Base-by-base conservation (phyloP, 1,140 invertebrate species). In the Ips nitidus region DNA sequence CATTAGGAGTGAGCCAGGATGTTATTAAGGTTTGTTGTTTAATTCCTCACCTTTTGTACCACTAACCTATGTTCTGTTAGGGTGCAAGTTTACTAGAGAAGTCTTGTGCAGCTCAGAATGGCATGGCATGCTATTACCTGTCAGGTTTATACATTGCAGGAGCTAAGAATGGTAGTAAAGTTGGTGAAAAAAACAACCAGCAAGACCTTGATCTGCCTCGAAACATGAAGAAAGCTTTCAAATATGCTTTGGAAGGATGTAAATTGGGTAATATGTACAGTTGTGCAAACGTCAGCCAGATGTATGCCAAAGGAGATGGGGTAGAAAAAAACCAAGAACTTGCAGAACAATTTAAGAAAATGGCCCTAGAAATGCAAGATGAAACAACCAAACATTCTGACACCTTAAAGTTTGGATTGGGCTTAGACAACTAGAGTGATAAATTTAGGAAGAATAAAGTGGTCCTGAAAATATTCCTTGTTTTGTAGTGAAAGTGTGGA, bases 221-320 rank as follows among this genome's bases (percentile, higher is more conserved):
- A 74, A 86, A 96, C 77, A 86, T 89, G 81, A 82, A 83, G 45
- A 88, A 91, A 80, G 93, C 93, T 1, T 94, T 92, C 79, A 81
- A 88, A 62, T 89, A 87, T 73, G 88, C 91, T 0, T 76, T 86
- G 47, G 90, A 88, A 78, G 90, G 88, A 0, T 97, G 95, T 80
- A 89, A 94, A 71, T 77, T 89, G 5, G 89, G 89, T 2, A 90
- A 95, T 79, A 86, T 93, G 64, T 91, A 90, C 77, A 91, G 92
- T 1, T 97, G 95, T 83, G 88, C 88, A 0, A 97, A 97, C 83
- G 77, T 96, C 1, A 91, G 92, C 72, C 86, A 91, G 73, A 93
- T 94, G 91, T 93, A 94, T 77, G 81, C 82, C 8, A 83, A 84
- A 67, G 90, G 90, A 22, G 88, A 91, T 61, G 90, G 79, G 75